Percentiles rank a stretch among this genome's conserved stretches.
phyloP scores from a whole-genome alignment of 2,113 vertebrate genomes.

The Hippocampus comes region DNA sequence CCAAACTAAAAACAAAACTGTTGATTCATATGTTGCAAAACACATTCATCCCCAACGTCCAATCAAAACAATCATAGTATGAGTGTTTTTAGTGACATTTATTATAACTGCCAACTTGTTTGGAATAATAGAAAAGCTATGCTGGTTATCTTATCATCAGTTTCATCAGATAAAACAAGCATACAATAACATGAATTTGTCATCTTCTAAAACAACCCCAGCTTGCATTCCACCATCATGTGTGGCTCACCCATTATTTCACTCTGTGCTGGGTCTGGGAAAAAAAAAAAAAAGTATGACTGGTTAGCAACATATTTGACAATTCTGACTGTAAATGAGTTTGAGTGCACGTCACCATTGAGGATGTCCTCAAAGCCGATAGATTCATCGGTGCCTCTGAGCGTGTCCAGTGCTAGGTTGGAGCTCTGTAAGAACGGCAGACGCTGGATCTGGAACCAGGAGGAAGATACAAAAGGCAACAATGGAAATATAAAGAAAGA shows the following conservation, averaged over 20 bases:
- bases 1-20: neutral
- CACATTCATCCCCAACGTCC: neutral
- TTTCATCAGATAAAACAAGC: slow-evolving; percentile 14
- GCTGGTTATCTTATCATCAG: neutral
- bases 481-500: neutral
- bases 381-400: slow-evolving; percentile 83
- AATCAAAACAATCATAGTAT: neutral
- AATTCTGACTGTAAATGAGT: too few species aligned
- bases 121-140: slow-evolving; percentile 31
- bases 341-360: slow-evolving; percentile 75
- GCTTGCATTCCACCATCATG: slow-evolving; percentile 87
- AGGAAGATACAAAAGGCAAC: neutral
- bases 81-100: slow-evolving; percentile 23
- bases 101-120: slow-evolving; percentile 46
- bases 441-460: slow-evolving; percentile 81
- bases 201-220: slow-evolving; percentile 80
- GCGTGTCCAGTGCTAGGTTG: slow-evolving; percentile 86
- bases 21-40: neutral
- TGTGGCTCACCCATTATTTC: slow-evolving; percentile 96
- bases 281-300: neutral
- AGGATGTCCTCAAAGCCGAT: slow-evolving; percentile 94
- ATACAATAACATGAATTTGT: slow-evolving; percentile 9
- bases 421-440: slow-evolving; percentile 92
- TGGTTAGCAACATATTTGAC: neutral
- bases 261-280: slow-evolving; percentile 85